phyloP scores from a whole-genome alignment of 2,888 invertebrate species.

The Brachylomia viminalis region DNA sequence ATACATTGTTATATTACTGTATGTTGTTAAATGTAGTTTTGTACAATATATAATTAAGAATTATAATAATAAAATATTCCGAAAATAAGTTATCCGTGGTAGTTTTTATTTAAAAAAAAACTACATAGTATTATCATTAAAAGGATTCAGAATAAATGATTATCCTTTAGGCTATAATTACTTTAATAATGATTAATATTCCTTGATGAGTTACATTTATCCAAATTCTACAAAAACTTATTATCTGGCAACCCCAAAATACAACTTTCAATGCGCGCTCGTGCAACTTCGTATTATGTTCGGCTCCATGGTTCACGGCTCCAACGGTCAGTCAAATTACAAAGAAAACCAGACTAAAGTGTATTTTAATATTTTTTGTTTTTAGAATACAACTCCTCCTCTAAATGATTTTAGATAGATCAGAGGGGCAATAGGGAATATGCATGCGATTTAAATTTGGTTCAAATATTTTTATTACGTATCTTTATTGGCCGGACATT shows the following conservation, averaged over 20 bases:
- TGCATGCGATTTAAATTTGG: no score
- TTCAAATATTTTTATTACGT: no score
- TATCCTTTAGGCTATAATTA: background rate
- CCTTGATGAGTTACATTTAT: background rate
- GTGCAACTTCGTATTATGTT: constrained; percentile 62
- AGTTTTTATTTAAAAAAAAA: background rate
- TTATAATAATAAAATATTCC: background rate
- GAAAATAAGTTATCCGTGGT: background rate
- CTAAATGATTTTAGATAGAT: constrained; percentile 47
- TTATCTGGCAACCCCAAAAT: constrained; percentile 69
- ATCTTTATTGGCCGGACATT: no score
- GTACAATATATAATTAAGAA: background rate
- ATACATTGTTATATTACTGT: background rate
- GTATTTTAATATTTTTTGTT: constrained; percentile 65
- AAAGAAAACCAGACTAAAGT: constrained; percentile 75
- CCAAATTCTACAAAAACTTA: constrained; percentile 23
- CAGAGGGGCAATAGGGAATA: no score
- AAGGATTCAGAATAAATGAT: background rate
- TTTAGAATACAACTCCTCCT: constrained; percentile 56
- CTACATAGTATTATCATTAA: background rate
- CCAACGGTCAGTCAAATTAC: constrained; percentile 70
- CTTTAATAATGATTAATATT: background rate
- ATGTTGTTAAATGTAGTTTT: background rate
- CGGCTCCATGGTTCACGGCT: constrained; percentile 72
- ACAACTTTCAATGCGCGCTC: constrained; percentile 78